Conservation (phyloP, 1,140 invertebrate species). For the Pseudomyrmex cubaensis region DNA sequence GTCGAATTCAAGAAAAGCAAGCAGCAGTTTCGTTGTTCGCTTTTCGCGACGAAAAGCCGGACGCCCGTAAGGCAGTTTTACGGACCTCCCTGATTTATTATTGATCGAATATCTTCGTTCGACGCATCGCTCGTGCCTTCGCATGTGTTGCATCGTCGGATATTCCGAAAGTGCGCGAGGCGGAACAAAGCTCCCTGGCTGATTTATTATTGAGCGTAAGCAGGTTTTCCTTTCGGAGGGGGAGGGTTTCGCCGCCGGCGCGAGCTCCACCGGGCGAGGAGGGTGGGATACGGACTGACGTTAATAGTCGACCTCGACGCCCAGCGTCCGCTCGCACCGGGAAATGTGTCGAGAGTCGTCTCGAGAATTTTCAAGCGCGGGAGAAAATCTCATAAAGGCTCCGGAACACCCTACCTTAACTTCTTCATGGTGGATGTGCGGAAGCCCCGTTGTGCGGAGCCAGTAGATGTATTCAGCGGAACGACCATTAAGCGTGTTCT, state of each 20-base stretch:
- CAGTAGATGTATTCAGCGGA: neutral
- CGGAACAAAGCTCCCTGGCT: constrained; percentile 52
- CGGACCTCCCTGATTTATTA: constrained; percentile 68
- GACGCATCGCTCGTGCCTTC: constrained; percentile 38
- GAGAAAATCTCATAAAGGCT: constrained; percentile 49
- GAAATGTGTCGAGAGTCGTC: constrained; percentile 52
- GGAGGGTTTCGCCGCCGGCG: constrained; percentile 10
- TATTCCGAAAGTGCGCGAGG: constrained; percentile 49
- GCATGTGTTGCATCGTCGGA: constrained; percentile 43
- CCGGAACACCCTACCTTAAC: neutral
- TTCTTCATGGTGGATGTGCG: neutral
- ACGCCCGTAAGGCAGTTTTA: constrained; percentile 22
- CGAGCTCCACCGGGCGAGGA: neutral
- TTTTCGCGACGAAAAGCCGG: constrained; percentile 44
- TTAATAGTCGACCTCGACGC: constrained; percentile 41
- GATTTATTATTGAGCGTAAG: constrained; percentile 70
- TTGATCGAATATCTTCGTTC: constrained; percentile 63
- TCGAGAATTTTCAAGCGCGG: constrained; percentile 47
- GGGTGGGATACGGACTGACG: constrained; percentile 36
- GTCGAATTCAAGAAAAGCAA: constrained; percentile 24
- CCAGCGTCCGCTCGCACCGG: constrained; percentile 18
- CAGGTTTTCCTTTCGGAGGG: constrained; percentile 57
- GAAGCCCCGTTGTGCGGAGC: neutral
- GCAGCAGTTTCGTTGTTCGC: constrained; percentile 20
- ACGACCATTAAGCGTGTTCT: neutral